Evolutionary conservation across 2,797 vertebrate genomes (phyloP).

Genomic region (Acanthornis magna): DNA sequence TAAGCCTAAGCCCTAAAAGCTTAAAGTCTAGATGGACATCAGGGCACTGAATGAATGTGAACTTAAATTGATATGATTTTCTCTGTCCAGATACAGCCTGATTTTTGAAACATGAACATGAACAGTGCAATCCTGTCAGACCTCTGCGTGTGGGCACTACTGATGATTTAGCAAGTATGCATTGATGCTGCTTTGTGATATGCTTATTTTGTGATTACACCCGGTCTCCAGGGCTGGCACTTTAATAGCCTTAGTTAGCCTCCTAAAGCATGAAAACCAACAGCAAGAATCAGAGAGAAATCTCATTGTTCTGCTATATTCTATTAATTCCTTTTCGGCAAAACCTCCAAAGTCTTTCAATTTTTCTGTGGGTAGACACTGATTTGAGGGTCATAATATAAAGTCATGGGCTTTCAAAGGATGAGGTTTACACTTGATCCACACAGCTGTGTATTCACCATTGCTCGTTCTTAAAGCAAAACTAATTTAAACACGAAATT

Average conservation of each 20-base stretch:
- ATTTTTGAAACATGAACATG: not conserved
- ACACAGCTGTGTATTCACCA: rapidly evolving
- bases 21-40: not conserved
- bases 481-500: not conserved
- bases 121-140: not conserved
- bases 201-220: not conserved
- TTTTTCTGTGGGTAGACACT: not conserved
- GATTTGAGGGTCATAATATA: not conserved
- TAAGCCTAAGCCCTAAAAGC: not conserved
- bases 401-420: not conserved
- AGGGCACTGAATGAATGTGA: not conserved
- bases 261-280: not conserved
- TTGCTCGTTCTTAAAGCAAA: not conserved
- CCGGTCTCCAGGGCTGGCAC: not conserved
- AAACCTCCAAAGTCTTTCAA: not conserved
- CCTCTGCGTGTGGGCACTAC: not conserved
- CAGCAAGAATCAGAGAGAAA: not conserved
- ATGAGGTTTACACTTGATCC: not conserved
- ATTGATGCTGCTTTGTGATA: not conserved
- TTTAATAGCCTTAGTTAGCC: not conserved
- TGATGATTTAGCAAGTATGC: not conserved
- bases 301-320: not conserved
- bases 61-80: not conserved
- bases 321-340: not conserved
- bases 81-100: not conserved